Evolutionary conservation across 2,888 invertebrate species (phyloP).

Genomic region (Lasioglossum leucozonium): DNA sequence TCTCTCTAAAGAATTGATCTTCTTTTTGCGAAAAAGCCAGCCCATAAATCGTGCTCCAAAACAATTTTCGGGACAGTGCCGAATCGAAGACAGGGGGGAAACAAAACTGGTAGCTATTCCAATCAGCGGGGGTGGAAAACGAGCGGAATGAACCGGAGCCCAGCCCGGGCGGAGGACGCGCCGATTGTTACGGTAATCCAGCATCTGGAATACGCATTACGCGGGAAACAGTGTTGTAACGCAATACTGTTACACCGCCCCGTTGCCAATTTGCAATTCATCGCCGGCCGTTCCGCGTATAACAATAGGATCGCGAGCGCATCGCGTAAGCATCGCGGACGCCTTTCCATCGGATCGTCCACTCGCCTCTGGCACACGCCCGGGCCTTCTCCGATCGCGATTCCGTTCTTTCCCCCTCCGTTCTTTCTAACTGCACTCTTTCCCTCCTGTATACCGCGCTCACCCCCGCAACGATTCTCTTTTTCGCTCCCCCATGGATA

Average conservation of each 20-base stretch:
- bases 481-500: background rate
- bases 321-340: constrained; percentile 35
- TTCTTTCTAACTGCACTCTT: background rate
- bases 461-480: background rate
- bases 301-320: constrained; percentile 50
- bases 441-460: background rate
- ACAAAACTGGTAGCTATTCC: background rate
- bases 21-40: background rate
- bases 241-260: constrained; percentile 64
- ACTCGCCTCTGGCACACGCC: constrained; percentile 4
- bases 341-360: constrained; percentile 46
- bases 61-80: background rate
- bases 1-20: too few species aligned
- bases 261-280: constrained; percentile 67
- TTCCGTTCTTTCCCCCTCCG: background rate
- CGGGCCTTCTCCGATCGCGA: background rate
- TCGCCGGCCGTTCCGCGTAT: constrained; percentile 38
- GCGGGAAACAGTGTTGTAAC: constrained; percentile 57
- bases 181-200: constrained; percentile 70
- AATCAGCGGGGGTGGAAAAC: background rate
- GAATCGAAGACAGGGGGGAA: background rate
- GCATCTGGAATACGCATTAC: constrained; percentile 67
- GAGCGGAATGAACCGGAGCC: background rate
- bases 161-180: constrained; percentile 53
- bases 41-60: background rate